Evolutionary conservation across 2,113 vertebrate genomes (phyloP).

Genomic region (Hemiscyllium ocellatum): DNA sequence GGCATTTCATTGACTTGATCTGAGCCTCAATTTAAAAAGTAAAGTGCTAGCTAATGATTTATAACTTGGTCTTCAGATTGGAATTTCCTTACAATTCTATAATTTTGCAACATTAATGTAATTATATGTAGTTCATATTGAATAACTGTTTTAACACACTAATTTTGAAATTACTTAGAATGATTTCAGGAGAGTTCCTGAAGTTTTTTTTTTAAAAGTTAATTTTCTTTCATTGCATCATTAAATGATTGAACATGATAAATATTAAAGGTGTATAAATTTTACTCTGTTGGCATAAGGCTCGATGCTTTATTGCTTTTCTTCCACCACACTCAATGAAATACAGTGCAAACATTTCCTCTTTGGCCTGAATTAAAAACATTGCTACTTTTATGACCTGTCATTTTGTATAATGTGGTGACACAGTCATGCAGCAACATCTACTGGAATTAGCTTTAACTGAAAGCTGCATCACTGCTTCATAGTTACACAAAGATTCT

Average conservation of each 20-base stretch:
- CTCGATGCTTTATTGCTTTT: slow-evolving; percentile 3
- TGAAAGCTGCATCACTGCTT: background rate
- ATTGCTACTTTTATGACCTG: background rate
- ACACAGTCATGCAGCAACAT: background rate
- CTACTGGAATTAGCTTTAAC: background rate
- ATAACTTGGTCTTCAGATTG: background rate
- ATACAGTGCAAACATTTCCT: background rate
- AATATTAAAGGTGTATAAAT: background rate
- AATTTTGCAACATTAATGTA: background rate
- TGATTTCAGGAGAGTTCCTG: background rate
- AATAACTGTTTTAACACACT: background rate
- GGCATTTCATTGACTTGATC: background rate
- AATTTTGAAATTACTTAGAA: background rate
- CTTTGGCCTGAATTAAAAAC: background rate
- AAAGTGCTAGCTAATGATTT: background rate
- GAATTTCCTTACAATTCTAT: background rate
- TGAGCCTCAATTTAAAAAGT: background rate
- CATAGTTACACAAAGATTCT: background rate
- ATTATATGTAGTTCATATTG: background rate
- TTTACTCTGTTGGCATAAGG: background rate
- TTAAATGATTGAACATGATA: background rate
- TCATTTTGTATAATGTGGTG: background rate
- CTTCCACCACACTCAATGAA: background rate
- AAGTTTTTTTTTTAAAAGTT: background rate
- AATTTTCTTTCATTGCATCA: background rate